These are phyloP conservation scores for Drosophila kanapiae DNA, from an alignment of 1,140 invertebrate genomes.

Conservation along the genomic window DNA sequence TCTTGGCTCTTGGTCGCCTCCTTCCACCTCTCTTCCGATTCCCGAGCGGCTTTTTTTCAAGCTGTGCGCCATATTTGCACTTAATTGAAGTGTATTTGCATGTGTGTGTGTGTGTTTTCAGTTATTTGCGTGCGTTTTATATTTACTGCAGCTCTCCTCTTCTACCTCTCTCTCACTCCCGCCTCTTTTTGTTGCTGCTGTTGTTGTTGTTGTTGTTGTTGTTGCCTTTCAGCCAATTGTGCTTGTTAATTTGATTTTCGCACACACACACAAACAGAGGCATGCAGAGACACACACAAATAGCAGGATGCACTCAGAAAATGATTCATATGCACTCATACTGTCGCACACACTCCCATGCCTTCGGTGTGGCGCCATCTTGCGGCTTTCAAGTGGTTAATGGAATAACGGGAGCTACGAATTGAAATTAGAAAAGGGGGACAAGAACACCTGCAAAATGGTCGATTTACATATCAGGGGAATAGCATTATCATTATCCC, in stretches of 20 bases:
- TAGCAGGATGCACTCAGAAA: slow-evolving; percentile 23
- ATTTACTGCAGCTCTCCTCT: slow-evolving; percentile 40
- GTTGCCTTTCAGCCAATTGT: slow-evolving; percentile 75
- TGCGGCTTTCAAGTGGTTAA: slow-evolving; percentile 64
- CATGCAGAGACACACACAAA: slow-evolving; percentile 7
- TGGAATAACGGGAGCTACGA: slow-evolving; percentile 19
- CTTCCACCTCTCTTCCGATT: neutral
- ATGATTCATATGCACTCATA: slow-evolving; percentile 8
- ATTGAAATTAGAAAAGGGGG: neutral
- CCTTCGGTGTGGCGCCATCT: slow-evolving; percentile 59
- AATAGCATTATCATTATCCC: neutral
- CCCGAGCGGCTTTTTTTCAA: slow-evolving; percentile 56
- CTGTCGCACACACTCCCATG: slow-evolving; percentile 1
- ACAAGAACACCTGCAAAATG: slow-evolving; percentile 11
- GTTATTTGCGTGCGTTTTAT: slow-evolving; percentile 67
- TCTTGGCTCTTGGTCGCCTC: neutral
- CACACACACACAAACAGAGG: slow-evolving; percentile 29
- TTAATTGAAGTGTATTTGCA: slow-evolving; percentile 73
- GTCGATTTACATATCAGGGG: slow-evolving; percentile 7
- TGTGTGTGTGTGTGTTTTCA: slow-evolving; percentile 41
- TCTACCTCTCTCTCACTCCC: neutral
- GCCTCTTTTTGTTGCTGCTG: slow-evolving; percentile 1
- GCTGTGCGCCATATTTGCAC: slow-evolving; percentile 77
- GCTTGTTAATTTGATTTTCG: slow-evolving; percentile 80
- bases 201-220: slow-evolving; percentile 23